Conservation (phyloP, 2,888 invertebrate genomes). For the Cheilosia soror region DNA sequence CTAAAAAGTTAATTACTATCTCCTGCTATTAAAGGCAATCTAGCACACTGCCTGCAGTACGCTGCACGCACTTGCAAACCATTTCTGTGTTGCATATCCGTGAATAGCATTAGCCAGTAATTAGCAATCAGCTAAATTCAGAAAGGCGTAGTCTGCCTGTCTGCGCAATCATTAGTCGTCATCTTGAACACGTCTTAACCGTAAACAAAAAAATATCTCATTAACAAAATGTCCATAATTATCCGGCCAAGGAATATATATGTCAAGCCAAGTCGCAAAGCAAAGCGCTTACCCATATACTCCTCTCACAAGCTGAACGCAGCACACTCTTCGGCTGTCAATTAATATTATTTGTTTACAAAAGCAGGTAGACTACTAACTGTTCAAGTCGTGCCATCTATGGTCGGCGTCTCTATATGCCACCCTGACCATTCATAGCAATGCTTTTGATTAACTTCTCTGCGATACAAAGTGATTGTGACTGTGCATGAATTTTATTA, state of each 20-base stretch:
- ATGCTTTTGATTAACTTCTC: conserved; percentile 50
- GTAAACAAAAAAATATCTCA: conserved; percentile 43
- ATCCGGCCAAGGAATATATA: conserved; percentile 59
- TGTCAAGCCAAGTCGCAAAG: conserved; percentile 45
- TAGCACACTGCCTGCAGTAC: neutral
- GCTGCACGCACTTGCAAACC: neutral
- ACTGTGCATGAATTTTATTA: conserved; percentile 64
- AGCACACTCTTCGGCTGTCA: conserved; percentile 41
- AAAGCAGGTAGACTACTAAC: conserved; percentile 52
- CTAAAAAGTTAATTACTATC: too few relatives aligned
- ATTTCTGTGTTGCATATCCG: conserved; percentile 31
- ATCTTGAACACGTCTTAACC: conserved; percentile 53
- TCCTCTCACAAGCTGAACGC: too few relatives aligned
- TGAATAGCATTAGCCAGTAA: conserved; percentile 27
- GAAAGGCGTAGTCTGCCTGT: conserved; percentile 30
- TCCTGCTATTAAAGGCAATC: neutral
- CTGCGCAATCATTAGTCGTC: conserved; percentile 20
- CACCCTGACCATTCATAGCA: conserved; percentile 8
- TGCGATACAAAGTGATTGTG: conserved; percentile 18
- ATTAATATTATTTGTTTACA: conserved; percentile 69
- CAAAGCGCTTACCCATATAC: neutral
- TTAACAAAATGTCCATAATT: conserved; percentile 57
- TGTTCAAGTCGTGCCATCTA: conserved; percentile 44
- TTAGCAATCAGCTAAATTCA: conserved; percentile 55
- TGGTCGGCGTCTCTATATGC: conserved; percentile 30